Evolutionary conservation across 1,140 invertebrate species (phyloP), one percentile per base, ranked within the genome.

Genomic region (Drosophila repletoides): DNA sequence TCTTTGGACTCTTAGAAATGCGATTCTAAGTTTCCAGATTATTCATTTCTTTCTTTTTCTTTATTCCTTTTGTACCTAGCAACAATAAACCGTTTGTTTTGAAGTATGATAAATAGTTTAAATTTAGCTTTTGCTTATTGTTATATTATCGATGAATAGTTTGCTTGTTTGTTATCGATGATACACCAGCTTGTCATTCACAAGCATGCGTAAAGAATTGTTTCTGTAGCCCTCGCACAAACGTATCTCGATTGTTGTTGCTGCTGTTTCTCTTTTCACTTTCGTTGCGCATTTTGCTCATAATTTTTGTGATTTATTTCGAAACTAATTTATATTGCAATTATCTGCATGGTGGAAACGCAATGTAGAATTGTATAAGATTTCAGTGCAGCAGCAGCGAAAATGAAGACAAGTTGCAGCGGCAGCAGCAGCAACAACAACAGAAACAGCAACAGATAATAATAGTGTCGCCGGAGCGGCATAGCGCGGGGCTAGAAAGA

Each of bases 241-340:
- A 26, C 28, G 45, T 59, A 52, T 49, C 70, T 34, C 10, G 22
- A 22, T 56, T 72, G 52, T 73, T 79, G 70, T 74, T 79, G 71
- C 55, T 56, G 58, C 15, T 28, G 41, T 74, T 80, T n/a, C n/a
- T n/a, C 76, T 76, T 81, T 81, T 81, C 72, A 81, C 76, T 72
- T 81, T 81, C 76, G 48, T 72, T 76, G 63, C 72, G 48, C 43
- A 49, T 72, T 74, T 71, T 56, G 51, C 38, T 45, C 41, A 49
- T 24, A 43, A 34, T 15, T 43, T 58, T 66, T 33, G 36, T 56
- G n/a, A 26, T n/a, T n/a, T 64, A 48, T 72, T 74, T 56, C n/a
- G n/a, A n/a, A 61, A 36, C 51, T 12, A 38, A 76, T 55, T 70
- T 55, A 4, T 59, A 69, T 65, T 61, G n/a, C n/a, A 58, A 68